phyloP scores from a whole-genome alignment of 2,888 invertebrate species.

The Eupithecia exiguata region DNA sequence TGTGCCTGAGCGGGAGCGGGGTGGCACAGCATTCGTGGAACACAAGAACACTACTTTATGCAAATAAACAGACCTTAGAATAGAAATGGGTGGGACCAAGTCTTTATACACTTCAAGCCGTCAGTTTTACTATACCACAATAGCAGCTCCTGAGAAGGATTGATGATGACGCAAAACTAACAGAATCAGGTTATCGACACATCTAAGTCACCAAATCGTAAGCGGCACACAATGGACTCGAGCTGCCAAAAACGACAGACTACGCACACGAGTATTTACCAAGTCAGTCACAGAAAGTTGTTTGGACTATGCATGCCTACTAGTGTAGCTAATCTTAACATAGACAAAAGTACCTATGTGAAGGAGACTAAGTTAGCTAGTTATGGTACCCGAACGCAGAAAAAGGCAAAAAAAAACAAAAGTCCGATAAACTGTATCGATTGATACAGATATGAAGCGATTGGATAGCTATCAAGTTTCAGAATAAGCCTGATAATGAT shows the following conservation, averaged over 20 bases:
- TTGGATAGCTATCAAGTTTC: neutral
- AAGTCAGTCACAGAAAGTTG: neutral
- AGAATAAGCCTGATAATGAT: neutral
- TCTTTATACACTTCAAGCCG: neutral
- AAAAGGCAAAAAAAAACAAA: neutral
- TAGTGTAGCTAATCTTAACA: neutral
- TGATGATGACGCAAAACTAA: neutral
- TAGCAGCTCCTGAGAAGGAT: neutral
- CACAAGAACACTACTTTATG: neutral
- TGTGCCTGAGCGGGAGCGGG: neutral
- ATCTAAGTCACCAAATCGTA: constrained; percentile 11
- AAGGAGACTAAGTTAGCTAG: neutral
- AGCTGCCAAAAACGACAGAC: constrained; percentile 8
- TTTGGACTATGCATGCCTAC: neutral
- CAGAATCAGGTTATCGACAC: constrained; percentile 16
- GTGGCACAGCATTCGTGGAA: neutral
- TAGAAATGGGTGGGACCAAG: neutral
- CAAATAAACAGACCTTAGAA: neutral
- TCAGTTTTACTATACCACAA: neutral
- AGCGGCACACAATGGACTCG: constrained; percentile 18
- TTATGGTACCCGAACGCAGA: neutral
- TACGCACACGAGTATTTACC: constrained; percentile 13
- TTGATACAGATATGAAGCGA: neutral
- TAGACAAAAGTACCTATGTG: neutral
- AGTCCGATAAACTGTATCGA: neutral